These are phyloP conservation scores for Drymonia ruficornis DNA, from an alignment of 2,888 invertebrate genomes.

Conservation along the genomic window DNA sequence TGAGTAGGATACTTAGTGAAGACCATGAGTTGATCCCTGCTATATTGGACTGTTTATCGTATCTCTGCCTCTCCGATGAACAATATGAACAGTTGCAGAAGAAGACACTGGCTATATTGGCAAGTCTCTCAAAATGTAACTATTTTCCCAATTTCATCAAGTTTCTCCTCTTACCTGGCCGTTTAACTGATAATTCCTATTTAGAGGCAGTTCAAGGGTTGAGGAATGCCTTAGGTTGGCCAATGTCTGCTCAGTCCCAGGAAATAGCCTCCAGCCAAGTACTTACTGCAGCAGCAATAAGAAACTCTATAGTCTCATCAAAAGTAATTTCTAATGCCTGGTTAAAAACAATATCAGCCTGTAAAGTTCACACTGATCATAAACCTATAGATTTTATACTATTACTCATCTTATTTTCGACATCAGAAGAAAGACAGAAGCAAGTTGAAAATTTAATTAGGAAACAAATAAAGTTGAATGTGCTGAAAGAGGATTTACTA, in stretches of 20 bases:
- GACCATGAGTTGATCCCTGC: constrained; percentile 85
- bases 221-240: constrained; percentile 80
- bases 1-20: constrained; percentile 85
- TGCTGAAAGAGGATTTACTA: constrained; percentile 84
- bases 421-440: constrained; percentile 84
- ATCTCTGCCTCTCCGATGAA: constrained; percentile 84
- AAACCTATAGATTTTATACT: constrained; percentile 89
- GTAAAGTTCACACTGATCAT: constrained; percentile 78
- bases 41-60: constrained; percentile 87
- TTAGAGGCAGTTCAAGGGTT: constrained; percentile 74
- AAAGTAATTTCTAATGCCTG: constrained; percentile 84
- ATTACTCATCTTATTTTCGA: constrained; percentile 86
- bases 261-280: constrained; percentile 85
- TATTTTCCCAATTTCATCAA: constrained; percentile 84
- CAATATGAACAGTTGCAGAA: constrained; percentile 84
- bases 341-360: constrained; percentile 81
- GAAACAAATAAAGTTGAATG: constrained; percentile 85
- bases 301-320: constrained; percentile 82
- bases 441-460: constrained; percentile 86
- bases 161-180: constrained; percentile 83
- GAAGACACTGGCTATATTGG: constrained; percentile 83
- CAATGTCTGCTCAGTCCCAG: constrained; percentile 68
- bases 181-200: constrained; percentile 57
- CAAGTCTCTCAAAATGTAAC: constrained; percentile 71
- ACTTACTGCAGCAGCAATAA: constrained; percentile 84